Percentiles rank a stretch among this genome's conserved stretches.
phyloP scores from a whole-genome alignment of 2,888 invertebrate genomes.

The Agriopis marginaria region DNA sequence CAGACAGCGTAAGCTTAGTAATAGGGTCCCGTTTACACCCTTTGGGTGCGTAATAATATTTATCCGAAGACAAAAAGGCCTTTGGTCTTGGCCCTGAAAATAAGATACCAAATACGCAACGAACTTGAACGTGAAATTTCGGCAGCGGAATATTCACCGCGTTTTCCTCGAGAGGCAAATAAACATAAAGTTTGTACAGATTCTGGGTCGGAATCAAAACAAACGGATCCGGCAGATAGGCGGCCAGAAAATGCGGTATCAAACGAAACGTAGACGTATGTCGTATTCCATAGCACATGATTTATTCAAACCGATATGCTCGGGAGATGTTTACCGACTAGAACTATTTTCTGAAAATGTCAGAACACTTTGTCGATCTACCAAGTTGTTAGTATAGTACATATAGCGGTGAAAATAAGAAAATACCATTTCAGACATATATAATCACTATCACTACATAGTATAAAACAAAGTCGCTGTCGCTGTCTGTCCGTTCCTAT shows the following conservation, averaged over 20 bases:
- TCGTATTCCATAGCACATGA: slow-evolving; percentile 22
- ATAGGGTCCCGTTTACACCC: too few relatives aligned
- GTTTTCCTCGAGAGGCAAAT: slow-evolving; percentile 33
- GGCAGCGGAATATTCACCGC: slow-evolving; percentile 35
- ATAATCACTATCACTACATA: too few relatives aligned
- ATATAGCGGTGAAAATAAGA: too few relatives aligned
- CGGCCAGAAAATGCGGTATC: slow-evolving; percentile 15
- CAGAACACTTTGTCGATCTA: not conserved
- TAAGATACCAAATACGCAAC: slow-evolving; percentile 21
- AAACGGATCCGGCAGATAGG: slow-evolving; percentile 5
- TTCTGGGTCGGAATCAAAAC: slow-evolving; percentile 38
- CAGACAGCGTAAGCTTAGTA: too few relatives aligned
- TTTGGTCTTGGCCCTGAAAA: slow-evolving; percentile 35
- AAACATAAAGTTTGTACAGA: slow-evolving; percentile 28
- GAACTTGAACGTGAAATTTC: slow-evolving; percentile 44
- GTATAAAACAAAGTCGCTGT: too few relatives aligned
- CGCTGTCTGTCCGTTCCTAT: too few relatives aligned
- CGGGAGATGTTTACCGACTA: slow-evolving; percentile 10
- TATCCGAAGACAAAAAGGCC: slow-evolving; percentile 11
- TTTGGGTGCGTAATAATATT: not conserved
- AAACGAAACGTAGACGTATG: slow-evolving; percentile 16
- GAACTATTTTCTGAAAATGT: not conserved
- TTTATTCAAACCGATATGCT: slow-evolving; percentile 22
- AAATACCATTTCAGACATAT: too few relatives aligned
- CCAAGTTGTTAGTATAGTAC: not conserved